Base-by-base conservation (phyloP, 2,888 invertebrate species). In the Drosophila testacea region DNA sequence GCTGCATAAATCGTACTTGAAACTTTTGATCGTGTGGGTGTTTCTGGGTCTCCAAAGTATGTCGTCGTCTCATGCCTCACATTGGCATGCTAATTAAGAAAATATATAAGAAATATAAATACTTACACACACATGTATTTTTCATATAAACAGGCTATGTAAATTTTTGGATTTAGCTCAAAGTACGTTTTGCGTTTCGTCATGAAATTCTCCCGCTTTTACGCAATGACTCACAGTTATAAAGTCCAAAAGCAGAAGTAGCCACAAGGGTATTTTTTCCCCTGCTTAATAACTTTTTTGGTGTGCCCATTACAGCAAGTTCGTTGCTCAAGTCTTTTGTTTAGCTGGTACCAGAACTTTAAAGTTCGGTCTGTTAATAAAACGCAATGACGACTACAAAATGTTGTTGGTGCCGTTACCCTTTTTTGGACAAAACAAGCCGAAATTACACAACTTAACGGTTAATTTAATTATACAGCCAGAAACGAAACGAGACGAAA, bases 361-460 rank as follows among this genome's bases (percentile, higher is more conserved):
- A 38, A 50, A 52, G 59, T 56, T 60, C 55, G 61, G 44, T 61
- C 50, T 70, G 61, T 56, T 74, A 71, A 77, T 62, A 65, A 81
- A 67, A 62, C 68, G 62, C 65, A 80, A 88, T 81, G 83, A 83
- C 79, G 79, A 61, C 64, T 59, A 34, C 5, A 77, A 69, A 51
- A 42, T 63, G 32, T 51, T 69, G 51, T 52, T 69, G 52, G 67
- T 69, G 70, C 80, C 77, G 68, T 87, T 86, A 69, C 50, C 63
- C 64, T 39, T 66, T 47, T 39, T 27, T 63, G 34, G 30, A n/a
- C 50, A 62, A 46, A 59, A 69, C 62, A 73, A 66, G 59, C 44
- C 10, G 27, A 74, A 86, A 83, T 89, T 81, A 75, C 73, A 77
- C 84, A 88, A 79, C 73, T 75, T 85, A 89, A 87, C 85, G 77